A percentile compares a stretch with the other conserved stretches of the same genome.
phyloP scores from a whole-genome alignment of 2,888 invertebrate species.

The Cynaeus angustus region DNA sequence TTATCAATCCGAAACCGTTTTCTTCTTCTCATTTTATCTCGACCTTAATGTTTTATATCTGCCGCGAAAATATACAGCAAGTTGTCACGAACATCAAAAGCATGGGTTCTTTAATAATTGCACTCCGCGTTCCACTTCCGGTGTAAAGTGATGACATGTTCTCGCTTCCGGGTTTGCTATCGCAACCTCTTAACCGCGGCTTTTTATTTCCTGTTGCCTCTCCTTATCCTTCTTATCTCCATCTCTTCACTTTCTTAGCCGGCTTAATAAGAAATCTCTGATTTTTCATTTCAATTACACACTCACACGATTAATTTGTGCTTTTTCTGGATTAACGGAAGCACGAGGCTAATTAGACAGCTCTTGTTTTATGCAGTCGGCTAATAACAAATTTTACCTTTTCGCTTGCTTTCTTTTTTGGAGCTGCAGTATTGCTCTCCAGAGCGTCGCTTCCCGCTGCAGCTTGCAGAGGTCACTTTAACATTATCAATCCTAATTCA shows the following conservation, averaged over 20 bases:
- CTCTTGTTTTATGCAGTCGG: too few species aligned
- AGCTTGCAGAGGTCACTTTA: constrained; percentile 17
- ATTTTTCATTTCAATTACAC: constrained; percentile 43
- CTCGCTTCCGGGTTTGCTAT: constrained; percentile 53
- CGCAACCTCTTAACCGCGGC: constrained; percentile 54
- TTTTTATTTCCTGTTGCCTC: constrained; percentile 54
- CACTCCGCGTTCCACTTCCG: constrained; percentile 52
- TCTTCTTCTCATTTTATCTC: constrained; percentile 31
- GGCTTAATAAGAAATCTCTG: constrained; percentile 47
- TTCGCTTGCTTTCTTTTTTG: too few species aligned
- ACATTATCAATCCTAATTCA: constrained; percentile 49
- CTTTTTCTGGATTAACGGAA: too few species aligned
- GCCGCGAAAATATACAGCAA: constrained; percentile 43
- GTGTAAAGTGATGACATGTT: constrained; percentile 55
- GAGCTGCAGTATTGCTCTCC: too few species aligned
- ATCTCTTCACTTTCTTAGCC: constrained; percentile 49
- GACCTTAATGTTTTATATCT: constrained; percentile 41
- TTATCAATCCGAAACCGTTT: constrained; percentile 32
- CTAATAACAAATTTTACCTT: too few species aligned
- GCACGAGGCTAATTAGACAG: too few species aligned
- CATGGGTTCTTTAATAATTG: constrained; percentile 53
- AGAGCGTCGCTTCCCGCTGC: constrained; percentile 3
- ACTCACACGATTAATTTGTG: not conserved
- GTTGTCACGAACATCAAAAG: constrained; percentile 52
- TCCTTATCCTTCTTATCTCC: constrained; percentile 53